A percentile compares a stretch with the other conserved stretches of the same genome.
These are phyloP conservation scores for Drosophila longiperda DNA, from an alignment of 2,888 invertebrate genomes.

Conservation along the genomic window DNA sequence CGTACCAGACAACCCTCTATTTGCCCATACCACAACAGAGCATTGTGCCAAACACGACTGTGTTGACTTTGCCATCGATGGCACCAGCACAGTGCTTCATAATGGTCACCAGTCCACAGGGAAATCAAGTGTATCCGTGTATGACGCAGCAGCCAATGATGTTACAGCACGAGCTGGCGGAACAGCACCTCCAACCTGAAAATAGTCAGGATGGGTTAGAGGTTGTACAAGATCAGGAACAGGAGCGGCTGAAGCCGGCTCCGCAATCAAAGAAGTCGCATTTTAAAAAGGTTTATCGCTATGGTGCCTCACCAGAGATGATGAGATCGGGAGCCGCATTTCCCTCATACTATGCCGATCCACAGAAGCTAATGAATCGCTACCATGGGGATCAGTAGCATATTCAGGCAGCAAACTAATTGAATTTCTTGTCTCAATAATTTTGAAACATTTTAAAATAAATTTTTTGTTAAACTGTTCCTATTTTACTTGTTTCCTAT, in stretches of 20 bases:
- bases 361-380: slow-evolving; percentile 16
- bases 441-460: slow-evolving; percentile 21
- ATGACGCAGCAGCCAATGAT: slow-evolving; percentile 10
- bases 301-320: slow-evolving; percentile 46
- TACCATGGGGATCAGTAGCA: slow-evolving; percentile 6
- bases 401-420: neutral
- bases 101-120: slow-evolving; percentile 30
- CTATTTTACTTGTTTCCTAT: neutral
- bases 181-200: neutral
- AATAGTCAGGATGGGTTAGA: neutral
- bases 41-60: slow-evolving; percentile 12
- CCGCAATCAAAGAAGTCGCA: slow-evolving; percentile 1
- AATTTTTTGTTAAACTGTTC: neutral
- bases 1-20: slow-evolving; percentile 28
- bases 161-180: neutral
- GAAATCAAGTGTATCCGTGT: slow-evolving; percentile 29
- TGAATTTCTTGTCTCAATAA: slow-evolving; percentile 15
- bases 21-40: slow-evolving; percentile 20
- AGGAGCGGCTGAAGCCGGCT: neutral
- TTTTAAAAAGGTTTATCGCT: slow-evolving; percentile 24
- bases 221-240: neutral
- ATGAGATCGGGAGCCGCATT: slow-evolving; percentile 39
- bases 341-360: slow-evolving; percentile 38
- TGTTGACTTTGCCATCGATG: slow-evolving; percentile 17
- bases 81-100: slow-evolving; percentile 21